Conservation (phyloP, 2,888 invertebrate species). For the Raillietiella orientalis region DNA sequence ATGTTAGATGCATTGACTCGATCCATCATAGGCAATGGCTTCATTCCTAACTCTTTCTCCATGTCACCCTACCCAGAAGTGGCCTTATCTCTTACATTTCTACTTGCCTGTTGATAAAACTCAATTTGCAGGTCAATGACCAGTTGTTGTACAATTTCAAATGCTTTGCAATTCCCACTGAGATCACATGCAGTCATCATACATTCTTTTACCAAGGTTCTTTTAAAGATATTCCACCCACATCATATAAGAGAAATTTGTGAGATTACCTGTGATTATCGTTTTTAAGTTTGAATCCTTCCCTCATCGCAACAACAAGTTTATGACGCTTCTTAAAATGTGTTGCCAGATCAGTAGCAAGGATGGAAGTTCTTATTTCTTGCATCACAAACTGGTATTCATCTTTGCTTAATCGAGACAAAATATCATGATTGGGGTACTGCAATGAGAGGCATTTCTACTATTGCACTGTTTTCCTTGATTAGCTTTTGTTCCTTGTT, state of each 20-base stretch:
- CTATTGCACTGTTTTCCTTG: no score
- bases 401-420: no score
- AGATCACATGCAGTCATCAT: conserved; percentile 26
- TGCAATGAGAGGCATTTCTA: no score
- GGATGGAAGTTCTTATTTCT: conserved; percentile 21
- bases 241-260: no score
- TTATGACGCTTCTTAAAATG: conserved; percentile 21
- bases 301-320: conserved; percentile 20
- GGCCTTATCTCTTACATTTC: conserved; percentile 1
- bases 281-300: no score
- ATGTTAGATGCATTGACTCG: conserved; percentile 20
- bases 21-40: conserved; percentile 27
- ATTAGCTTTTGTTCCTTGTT: no score
- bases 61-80: conserved; percentile 20
- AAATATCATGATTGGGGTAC: no score
- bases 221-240: no score
- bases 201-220: conserved; percentile 20
- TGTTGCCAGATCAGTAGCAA: conserved; percentile 23
- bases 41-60: conserved; percentile 22
- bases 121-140: conserved; percentile 21
- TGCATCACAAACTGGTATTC: no score
- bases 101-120: conserved; percentile 18
- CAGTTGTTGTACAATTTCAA: conserved; percentile 18
- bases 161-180: conserved; percentile 24
- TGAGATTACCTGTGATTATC: no score